Evolutionary conservation across 2,113 vertebrate species (phyloP).

Genomic region (Syngnathus floridae): DNA sequence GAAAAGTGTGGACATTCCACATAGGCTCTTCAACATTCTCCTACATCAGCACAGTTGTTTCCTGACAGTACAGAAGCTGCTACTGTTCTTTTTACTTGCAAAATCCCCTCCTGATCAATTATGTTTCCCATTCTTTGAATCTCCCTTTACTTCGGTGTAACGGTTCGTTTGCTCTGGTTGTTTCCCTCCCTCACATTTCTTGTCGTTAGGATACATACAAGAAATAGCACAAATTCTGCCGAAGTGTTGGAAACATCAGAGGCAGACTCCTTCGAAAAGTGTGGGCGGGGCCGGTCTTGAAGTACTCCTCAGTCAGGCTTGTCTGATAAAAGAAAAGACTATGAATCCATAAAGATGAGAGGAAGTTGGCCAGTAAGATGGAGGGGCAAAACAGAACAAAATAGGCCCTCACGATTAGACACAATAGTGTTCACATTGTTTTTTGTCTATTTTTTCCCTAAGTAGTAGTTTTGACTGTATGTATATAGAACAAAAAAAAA

Average conservation of each 20-base stretch:
- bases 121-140: constrained; percentile 14
- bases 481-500: no score
- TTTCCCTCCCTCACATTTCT: constrained; percentile 17
- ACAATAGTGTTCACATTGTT: constrained; percentile 20
- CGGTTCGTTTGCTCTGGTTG: constrained; percentile 6
- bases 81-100: constrained; percentile 11
- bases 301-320: constrained; percentile 32
- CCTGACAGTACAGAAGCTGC: constrained; percentile 1
- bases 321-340: constrained; percentile 37
- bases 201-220: constrained; percentile 25
- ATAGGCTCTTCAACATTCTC: background rate
- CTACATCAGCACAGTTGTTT: constrained; percentile 17
- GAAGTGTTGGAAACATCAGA: constrained; percentile 35
- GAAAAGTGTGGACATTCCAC: background rate
- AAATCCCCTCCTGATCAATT: background rate
- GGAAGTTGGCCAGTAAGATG: constrained; percentile 16
- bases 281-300: constrained; percentile 38
- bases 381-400: constrained; percentile 1
- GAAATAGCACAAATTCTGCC: constrained; percentile 25
- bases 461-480: background rate
- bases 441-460: background rate
- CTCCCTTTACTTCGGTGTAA: constrained; percentile 9
- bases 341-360: constrained; percentile 29
- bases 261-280: constrained; percentile 36
- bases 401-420: constrained; percentile 31